Conservation (phyloP, 2,113 vertebrate species). For the Oryzias javanicus region DNA sequence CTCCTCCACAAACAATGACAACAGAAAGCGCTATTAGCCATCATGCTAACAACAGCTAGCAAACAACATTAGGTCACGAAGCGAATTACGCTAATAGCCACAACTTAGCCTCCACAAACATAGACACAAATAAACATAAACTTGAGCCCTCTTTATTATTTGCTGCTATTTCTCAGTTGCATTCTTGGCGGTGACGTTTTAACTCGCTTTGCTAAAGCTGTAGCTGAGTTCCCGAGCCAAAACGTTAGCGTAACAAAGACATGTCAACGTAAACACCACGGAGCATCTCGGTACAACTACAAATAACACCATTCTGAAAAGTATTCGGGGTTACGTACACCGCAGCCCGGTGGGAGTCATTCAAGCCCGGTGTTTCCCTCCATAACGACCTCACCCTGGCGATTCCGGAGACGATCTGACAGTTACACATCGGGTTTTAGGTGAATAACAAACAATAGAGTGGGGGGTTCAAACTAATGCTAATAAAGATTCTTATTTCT, state of each 20-base stretch:
- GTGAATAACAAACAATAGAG: neutral
- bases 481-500: neutral
- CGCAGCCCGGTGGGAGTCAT: conserved; percentile 9
- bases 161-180: neutral
- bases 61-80: conserved; percentile 34
- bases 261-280: neutral
- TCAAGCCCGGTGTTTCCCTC: conserved; percentile 67
- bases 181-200: conserved; percentile 10
- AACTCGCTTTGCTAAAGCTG: conserved; percentile 7
- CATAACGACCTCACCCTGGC: conserved; percentile 66
- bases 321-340: neutral
- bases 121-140: neutral
- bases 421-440: neutral
- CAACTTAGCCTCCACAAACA: neutral
- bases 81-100: neutral
- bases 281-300: neutral
- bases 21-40: conserved; percentile 40
- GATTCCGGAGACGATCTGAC: conserved; percentile 16
- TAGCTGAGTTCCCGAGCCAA: conserved; percentile 1
- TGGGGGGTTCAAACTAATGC: too few species aligned
- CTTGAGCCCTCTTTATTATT: neutral
- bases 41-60: conserved; percentile 47
- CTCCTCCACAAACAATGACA: conserved; percentile 47
- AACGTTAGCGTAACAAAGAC: conserved; percentile 30
- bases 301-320: neutral